phyloP scores from a whole-genome alignment of 2,888 invertebrate genomes.

The Brenthis hecate region DNA sequence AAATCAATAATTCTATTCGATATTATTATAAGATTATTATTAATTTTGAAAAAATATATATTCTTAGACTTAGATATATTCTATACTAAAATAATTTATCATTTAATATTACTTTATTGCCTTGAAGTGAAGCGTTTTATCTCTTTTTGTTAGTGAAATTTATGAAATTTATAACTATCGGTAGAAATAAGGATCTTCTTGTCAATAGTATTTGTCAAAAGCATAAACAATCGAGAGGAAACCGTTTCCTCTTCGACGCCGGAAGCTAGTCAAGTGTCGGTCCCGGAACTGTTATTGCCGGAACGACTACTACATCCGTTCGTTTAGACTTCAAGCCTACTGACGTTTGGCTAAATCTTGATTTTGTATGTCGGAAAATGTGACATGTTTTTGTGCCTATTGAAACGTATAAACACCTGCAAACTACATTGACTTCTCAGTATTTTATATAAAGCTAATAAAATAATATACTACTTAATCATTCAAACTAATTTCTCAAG shows the following conservation, averaged over 20 bases:
- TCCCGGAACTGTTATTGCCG: conserved; percentile 80
- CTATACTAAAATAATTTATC: too few species aligned
- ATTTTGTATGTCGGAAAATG: conserved; percentile 18
- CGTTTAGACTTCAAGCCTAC: conserved; percentile 73
- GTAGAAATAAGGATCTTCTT: conserved; percentile 19
- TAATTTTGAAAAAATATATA: too few species aligned
- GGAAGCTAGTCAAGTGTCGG: conserved; percentile 77
- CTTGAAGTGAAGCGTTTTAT: too few species aligned
- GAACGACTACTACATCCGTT: conserved; percentile 77
- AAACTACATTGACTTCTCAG: too few species aligned
- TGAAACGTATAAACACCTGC: too few species aligned
- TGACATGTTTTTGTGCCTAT: background rate
- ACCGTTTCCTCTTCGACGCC: conserved; percentile 70
- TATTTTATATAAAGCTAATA: too few species aligned
- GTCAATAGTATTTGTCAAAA: conserved; percentile 50
- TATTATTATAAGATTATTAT: too few species aligned
- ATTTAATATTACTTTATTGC: too few species aligned
- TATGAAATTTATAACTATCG: background rate
- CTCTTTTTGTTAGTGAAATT: background rate
- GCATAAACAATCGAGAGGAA: conserved; percentile 77
- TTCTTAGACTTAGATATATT: too few species aligned
- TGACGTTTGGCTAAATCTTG: conserved; percentile 34
- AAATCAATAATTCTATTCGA: too few species aligned
- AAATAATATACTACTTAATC: background rate
- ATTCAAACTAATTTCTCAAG: background rate